Conservation (phyloP, 1,140 invertebrate genomes). For the Orchestia grillus region DNA sequence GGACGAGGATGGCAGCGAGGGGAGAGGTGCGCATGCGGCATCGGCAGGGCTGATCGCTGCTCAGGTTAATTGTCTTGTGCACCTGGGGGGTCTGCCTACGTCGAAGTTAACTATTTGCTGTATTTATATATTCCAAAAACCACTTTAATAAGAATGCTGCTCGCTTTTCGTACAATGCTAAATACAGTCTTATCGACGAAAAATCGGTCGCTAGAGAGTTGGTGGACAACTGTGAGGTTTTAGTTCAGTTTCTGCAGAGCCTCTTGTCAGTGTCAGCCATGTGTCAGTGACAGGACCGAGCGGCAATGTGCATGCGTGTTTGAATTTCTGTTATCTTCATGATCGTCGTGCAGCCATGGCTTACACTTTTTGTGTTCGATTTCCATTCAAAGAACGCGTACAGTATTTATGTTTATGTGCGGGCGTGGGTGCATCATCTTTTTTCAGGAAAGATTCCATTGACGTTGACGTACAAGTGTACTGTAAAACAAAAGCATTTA, state of each 20-base stretch:
- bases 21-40: background rate
- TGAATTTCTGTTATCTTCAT: background rate
- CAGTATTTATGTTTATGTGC: background rate
- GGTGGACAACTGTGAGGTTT: background rate
- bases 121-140: no score
- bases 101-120: no score
- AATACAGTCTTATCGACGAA: no score
- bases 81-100: background rate
- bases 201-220: background rate
- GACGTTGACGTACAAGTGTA: background rate
- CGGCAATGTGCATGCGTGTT: background rate
- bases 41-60: background rate
- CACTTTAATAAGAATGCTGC: no score
- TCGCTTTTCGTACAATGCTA: no score
- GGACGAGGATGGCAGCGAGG: background rate
- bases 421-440: background rate
- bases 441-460: background rate
- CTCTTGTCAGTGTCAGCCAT: background rate
- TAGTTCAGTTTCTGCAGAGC: background rate
- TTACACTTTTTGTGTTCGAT: background rate
- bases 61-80: background rate
- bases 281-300: background rate
- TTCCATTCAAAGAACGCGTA: background rate
- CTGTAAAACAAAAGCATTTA: background rate
- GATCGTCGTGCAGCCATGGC: background rate